phyloP scores from a whole-genome alignment of 2,888 invertebrate genomes.

The Thymelicus acteon region DNA sequence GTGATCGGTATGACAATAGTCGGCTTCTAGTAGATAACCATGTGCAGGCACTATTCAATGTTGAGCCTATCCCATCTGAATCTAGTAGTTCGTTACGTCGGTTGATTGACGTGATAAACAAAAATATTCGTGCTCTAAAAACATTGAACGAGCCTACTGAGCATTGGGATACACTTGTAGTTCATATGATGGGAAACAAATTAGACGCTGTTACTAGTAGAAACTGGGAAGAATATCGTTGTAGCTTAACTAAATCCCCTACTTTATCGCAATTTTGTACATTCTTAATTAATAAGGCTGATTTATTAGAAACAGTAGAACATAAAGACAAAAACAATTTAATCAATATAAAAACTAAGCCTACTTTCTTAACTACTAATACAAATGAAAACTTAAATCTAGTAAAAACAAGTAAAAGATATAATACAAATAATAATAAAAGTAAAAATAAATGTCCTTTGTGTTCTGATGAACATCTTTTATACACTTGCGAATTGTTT shows the following conservation, averaged over 20 bases:
- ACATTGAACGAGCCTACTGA: too few relatives aligned
- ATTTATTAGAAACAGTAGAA: constrained; percentile 13
- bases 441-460: constrained; percentile 12
- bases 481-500: constrained; percentile 30
- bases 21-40: constrained; percentile 29
- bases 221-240: constrained; percentile 28
- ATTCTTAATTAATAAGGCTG: constrained; percentile 19
- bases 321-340: not conserved
- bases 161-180: too few relatives aligned
- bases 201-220: constrained; percentile 15
- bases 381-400: not conserved
- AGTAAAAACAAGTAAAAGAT: not conserved
- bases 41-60: constrained; percentile 17
- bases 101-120: not conserved
- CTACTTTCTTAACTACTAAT: not conserved
- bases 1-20: constrained; percentile 37
- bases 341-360: not conserved
- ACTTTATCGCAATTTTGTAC: not conserved
- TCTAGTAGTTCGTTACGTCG: not conserved
- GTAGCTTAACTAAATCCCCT: constrained; percentile 19
- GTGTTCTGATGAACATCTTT: constrained; percentile 29
- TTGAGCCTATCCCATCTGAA: constrained; percentile 5
- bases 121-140: not conserved
- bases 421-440: not conserved
- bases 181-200: not conserved